Base-by-base conservation (phyloP, 92 coral and sea anemone genomes). In the Zoanthus sansibaricus region DNA sequence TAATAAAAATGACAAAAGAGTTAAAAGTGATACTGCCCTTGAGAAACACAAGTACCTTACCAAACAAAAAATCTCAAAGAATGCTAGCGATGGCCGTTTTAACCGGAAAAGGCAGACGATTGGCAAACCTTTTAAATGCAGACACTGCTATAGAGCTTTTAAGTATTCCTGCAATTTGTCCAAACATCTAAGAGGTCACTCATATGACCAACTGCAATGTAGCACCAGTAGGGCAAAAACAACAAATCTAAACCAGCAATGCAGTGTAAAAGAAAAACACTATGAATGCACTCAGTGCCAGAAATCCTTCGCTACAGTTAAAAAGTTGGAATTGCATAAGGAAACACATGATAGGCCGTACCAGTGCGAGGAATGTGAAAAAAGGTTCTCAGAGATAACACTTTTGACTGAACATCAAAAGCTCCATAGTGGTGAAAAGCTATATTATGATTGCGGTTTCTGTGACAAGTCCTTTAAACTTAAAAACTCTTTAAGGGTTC, bases 361-460 rank as follows among this genome's bases (percentile, higher is more conserved):
- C 44, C 61, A 80, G 47, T 80, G 85, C 17, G 85, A 80, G 59
- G 85, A 80, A 20, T 80, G 85, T 18, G 75, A 66, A 58, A 64
- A 80, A 37, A 47, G 74, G 8, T 80, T 80, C 47, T 80, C 85
- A 4, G 85, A 80, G 2, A 30, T 66, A 0, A 68, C 45, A 66
- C 75, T 11, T 80, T 45, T 80, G 74, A 80, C 85, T n/a, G 75
- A 56, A 16, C 85, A 80, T 66, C 85, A 64, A 54, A 67, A 55
- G 18, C 59, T 59, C 45, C 85, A 80, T 30, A 42, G 74, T 45
- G 51, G 33, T 6, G 59, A 80, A 25, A 64, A 14, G 20, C 75
- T 55, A 20, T 64, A 42, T 46, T 64, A 42, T 46, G 46, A 18
- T 80, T 80, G 85, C n/a, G 46, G 67, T 46, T 58, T 80, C 31